Base-by-base conservation (phyloP, 2,113 vertebrate genomes). In the Notothenia rossii region DNA sequence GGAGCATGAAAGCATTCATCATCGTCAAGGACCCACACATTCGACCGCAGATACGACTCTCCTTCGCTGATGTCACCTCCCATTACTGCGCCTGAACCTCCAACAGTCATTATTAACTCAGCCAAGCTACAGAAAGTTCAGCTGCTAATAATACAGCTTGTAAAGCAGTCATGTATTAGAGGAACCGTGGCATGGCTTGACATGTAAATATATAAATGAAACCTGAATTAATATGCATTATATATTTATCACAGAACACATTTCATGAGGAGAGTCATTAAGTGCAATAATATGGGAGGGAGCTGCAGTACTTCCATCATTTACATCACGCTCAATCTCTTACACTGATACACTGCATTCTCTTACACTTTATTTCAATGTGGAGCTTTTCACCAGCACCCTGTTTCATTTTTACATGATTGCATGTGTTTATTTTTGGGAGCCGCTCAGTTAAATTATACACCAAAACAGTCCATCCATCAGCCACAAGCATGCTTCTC, bases 361-460 rank as follows among this genome's bases (percentile, higher is more conserved):
- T 7, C n/a, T 0, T 36, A 29, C 51, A 51, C 55, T 74, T 56
- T 1, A 65, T 71, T 64, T 17, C 63, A 48, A 50, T 25, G 43
- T 17, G 4, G 43, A 51, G 43, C 56, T 50, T 50, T 64, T 51
- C n/a, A 70, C 50, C 59, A 15, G 49, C 29, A 48, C 61, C 15
- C 11, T 18, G 62, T 69, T 77, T 83, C 40, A 55, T 84, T 72
- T 81, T 67, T 46, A 46, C 46, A 59, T 78, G 58, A 83, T 73
- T 73, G 46, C 33, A 66, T 5, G 33, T 46, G 40, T 81, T 72
- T 46, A 72, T 72, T 84, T 75, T 13, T 56, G 25, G 46, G 58
- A 72, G 66, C 66, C 10, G 53, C 40, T 46, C 45, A 17, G 22
- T 64, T n/a, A 36, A 82, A 50, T 25, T 25, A 63, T 10, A 45